Conservation (phyloP, 2,113 vertebrate species). For the Nycticryphes semicollaris region DNA sequence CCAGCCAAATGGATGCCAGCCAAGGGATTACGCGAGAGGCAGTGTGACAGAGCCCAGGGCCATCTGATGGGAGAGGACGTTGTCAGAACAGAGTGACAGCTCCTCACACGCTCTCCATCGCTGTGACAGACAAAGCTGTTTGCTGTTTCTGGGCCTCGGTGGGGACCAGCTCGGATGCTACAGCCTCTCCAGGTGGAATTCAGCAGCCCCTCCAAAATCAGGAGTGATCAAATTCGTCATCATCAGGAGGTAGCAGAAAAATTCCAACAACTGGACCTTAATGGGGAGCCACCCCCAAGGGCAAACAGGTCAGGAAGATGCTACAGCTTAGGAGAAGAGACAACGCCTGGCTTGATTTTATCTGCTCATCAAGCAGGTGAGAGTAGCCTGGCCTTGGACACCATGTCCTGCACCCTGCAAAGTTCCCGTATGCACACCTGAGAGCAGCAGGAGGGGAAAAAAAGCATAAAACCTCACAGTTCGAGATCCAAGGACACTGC, state of each 20-base stretch:
- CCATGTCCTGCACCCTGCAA: not conserved
- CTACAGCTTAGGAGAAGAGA: not conserved
- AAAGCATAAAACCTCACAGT: not conserved
- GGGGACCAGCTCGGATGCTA: not conserved
- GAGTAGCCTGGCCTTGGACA: not conserved
- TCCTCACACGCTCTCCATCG: not conserved
- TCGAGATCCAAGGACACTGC: constrained; percentile 40
- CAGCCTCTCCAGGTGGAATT: not conserved
- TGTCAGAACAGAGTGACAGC: constrained; percentile 25
- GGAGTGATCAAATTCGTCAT: not conserved
- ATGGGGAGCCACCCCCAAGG: not conserved
- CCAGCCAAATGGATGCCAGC: constrained; percentile 1
- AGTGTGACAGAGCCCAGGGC: constrained; percentile 38
- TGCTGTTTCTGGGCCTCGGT: not conserved
- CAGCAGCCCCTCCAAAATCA: not conserved
- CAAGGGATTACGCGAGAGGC: constrained; percentile 34
- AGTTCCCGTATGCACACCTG: accelerated
- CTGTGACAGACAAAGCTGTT: constrained; percentile 13
- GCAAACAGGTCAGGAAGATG: not conserved
- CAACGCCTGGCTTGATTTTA: not conserved
- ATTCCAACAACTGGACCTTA: not conserved
- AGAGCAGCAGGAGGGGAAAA: not conserved
- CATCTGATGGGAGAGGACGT: constrained; percentile 20
- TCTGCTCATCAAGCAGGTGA: not conserved
- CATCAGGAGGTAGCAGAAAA: not conserved